Conservation (phyloP, 1,140 invertebrate genomes). For the Bombus difficillimus region DNA sequence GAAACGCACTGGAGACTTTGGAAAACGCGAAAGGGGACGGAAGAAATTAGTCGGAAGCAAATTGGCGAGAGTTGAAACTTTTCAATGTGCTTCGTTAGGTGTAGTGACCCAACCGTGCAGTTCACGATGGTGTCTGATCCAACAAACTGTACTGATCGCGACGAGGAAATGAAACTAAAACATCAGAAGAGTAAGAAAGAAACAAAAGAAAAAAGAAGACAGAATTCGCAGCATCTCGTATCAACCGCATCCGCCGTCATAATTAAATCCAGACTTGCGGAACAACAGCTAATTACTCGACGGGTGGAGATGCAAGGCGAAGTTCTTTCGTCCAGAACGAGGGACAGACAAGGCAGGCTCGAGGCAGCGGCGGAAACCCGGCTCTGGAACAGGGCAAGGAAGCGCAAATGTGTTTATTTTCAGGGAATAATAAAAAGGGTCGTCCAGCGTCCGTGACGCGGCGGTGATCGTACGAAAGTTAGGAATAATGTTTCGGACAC, state of each 20-base stretch:
- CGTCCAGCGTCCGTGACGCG: slow-evolving; percentile 49
- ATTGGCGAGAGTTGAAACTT: slow-evolving; percentile 40
- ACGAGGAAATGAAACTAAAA: neutral
- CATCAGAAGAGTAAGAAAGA: neutral
- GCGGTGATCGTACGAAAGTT: slow-evolving; percentile 74
- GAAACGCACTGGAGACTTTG: neutral
- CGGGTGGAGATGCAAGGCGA: slow-evolving; percentile 29
- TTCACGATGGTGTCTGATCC: neutral
- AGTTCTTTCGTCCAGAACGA: slow-evolving; percentile 62
- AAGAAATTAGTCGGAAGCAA: slow-evolving; percentile 35
- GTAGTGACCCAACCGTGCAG: neutral
- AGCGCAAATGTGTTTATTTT: slow-evolving; percentile 70
- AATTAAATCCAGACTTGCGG: neutral
- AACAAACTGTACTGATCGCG: neutral
- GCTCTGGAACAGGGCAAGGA: slow-evolving; percentile 48
- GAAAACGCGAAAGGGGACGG: neutral
- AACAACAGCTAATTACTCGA: slow-evolving; percentile 51
- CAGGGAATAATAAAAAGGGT: slow-evolving; percentile 70
- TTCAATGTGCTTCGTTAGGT: slow-evolving; percentile 54
- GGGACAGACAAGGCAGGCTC: slow-evolving; percentile 20
- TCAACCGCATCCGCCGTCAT: neutral
- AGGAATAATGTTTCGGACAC: slow-evolving; percentile 83
- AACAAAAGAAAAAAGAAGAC: neutral
- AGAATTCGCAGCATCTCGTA: neutral
- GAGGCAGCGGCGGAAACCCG: slow-evolving; percentile 2